These are phyloP conservation scores for Gavia stellata DNA, from an alignment of 2,113 vertebrate genomes.

Conservation along the genomic window DNA sequence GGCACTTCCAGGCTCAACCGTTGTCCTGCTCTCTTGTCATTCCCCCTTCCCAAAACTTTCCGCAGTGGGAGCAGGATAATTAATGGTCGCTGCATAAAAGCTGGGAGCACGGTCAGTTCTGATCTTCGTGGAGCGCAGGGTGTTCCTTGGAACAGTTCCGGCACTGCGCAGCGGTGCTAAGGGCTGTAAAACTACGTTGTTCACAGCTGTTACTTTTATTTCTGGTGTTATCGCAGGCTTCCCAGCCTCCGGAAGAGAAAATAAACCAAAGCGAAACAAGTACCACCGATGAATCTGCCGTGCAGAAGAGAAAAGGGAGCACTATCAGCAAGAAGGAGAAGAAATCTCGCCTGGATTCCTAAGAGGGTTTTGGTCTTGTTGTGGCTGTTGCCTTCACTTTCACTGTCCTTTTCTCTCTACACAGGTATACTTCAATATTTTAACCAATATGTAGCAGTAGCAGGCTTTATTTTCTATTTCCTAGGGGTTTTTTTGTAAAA, in stretches of 20 bases:
- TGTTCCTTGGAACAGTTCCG: no score
- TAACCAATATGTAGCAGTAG: no score
- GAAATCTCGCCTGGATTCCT: background rate
- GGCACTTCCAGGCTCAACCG: background rate
- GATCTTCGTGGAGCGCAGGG: accelerated
- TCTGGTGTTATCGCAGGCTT: background rate
- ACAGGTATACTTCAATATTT: background rate
- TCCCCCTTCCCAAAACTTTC: background rate
- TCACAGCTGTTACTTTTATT: background rate
- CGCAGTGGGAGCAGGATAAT: background rate
- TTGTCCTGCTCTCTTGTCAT: background rate
- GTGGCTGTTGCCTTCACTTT: background rate
- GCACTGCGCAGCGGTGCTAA: accelerated
- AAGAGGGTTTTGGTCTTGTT: background rate
- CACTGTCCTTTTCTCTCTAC: background rate
- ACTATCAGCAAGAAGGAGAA: background rate
- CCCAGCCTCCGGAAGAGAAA: slow-evolving; percentile 2
- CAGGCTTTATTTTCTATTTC: background rate
- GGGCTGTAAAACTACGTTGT: background rate
- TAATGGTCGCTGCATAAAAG: accelerated
- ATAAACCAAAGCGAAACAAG: background rate
- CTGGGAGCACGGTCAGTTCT: accelerated
- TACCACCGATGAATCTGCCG: accelerated
- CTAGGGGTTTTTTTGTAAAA: background rate
- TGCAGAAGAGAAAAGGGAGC: slow-evolving; percentile 47